phyloP scores from a whole-genome alignment of 2,888 invertebrate genomes.

The Sesia bembeciformis region DNA sequence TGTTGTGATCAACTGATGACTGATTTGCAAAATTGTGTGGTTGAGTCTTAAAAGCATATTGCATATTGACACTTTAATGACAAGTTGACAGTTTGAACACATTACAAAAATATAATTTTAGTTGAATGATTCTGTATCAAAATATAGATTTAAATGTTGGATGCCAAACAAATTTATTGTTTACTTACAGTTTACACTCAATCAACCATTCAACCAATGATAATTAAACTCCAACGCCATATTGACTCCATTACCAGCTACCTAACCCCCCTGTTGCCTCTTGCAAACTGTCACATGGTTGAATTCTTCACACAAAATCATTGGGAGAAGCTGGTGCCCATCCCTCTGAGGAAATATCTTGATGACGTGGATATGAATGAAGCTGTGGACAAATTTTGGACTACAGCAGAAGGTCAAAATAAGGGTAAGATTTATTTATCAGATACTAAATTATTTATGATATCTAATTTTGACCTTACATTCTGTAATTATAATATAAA shows the following conservation, averaged over 20 bases:
- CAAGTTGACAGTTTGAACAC: too few relatives aligned
- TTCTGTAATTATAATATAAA: too few relatives aligned
- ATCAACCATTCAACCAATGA: not conserved
- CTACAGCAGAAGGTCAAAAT: conserved; percentile 12
- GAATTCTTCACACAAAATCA: conserved; percentile 76
- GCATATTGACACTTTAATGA: too few relatives aligned
- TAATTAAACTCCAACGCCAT: conserved; percentile 25
- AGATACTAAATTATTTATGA: too few relatives aligned
- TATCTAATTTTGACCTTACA: too few relatives aligned
- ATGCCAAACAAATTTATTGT: too few relatives aligned
- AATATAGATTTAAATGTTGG: not conserved
- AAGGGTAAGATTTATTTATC: not conserved
- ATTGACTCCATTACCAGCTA: conserved; percentile 70
- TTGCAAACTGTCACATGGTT: conserved; percentile 86
- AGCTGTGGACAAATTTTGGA: conserved; percentile 70
- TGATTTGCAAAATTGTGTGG: too few relatives aligned
- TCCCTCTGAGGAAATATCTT: conserved; percentile 64
- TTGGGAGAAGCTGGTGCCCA: conserved; percentile 77
- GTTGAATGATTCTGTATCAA: not conserved
- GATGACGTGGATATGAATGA: conserved; percentile 43
- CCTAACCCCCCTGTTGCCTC: conserved; percentile 72
- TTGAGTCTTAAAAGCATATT: too few relatives aligned
- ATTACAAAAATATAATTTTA: not conserved
- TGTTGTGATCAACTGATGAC: too few relatives aligned
- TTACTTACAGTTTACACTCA: not conserved